Evolutionary conservation across 2,113 vertebrate genomes (phyloP), one percentile per base, ranked within the genome.

Genomic region (Ctenodactylus gundi): DNA sequence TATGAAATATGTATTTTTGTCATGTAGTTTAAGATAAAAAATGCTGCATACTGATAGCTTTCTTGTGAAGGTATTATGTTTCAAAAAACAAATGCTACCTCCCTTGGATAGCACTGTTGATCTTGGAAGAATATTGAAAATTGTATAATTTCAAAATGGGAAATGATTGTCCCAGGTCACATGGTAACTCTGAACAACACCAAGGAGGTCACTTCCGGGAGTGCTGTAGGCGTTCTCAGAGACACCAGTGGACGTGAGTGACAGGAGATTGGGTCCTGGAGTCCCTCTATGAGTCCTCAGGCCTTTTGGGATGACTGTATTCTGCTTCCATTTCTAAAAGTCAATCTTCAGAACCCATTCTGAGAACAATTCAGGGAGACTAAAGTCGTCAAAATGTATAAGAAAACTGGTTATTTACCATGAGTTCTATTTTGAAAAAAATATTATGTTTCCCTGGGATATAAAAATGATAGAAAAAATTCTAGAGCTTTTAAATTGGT

Each of bases 341-440:
- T 23, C 81, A 85, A 78, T 27, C 36, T 82, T 91, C 25, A 53
- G n/a, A 85, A 86, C 46, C 95, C 36, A 77, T 57, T 55, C 15
- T 75, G 77, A 93, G 31, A 91, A 77, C 46, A 94, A 76, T 39
- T 41, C 68, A 65, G 53, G 8, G n/a, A 76, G n/a, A 80, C 85
- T 27, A 87, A 94, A 90, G 72, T 76, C 46, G 62, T 58, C 7
- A 18, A 72, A 86, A 17, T 49, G 36, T 73, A 29, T 21, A 57
- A 60, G 49, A 65, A 90, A 49, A 83, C 58, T 55, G 18, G 31
- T 83, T 80, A 89, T 55, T 84, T 90, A 20, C 21, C 49, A 49
- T 21, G 9, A 90, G 65, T 49, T 93, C 27, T 84, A 29, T 44
- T 86, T 85, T 53, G 57, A 70, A 41, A 73, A 83, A 25, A 95